A percentile compares a stretch with the other conserved stretches of the same genome.
phyloP scores from a whole-genome alignment of 2,113 vertebrate species.

The Anguilla rostrata region DNA sequence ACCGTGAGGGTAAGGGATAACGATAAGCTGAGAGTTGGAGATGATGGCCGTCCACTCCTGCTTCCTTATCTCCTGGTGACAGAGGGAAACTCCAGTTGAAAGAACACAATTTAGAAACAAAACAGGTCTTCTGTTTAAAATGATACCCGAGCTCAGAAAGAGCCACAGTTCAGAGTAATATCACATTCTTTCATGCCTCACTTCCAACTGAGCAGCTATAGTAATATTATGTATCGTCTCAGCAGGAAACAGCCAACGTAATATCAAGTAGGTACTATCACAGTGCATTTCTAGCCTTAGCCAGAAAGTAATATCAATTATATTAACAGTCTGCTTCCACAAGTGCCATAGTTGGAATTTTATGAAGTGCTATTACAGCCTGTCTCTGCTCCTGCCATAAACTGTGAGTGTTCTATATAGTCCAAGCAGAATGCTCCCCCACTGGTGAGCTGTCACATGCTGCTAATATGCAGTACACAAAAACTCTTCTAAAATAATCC shows the following conservation, averaged over 20 bases:
- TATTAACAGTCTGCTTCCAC: background rate
- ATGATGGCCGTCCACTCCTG: slow-evolving; percentile 98
- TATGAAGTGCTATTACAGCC: background rate
- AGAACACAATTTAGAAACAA: slow-evolving; percentile 20
- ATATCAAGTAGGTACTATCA: background rate
- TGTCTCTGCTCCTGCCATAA: background rate
- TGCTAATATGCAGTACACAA: slow-evolving; percentile 35
- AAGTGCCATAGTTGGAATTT: background rate
- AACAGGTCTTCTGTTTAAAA: slow-evolving; percentile 15
- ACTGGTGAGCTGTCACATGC: slow-evolving; percentile 22
- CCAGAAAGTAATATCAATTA: background rate
- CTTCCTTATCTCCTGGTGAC: slow-evolving; percentile 75
- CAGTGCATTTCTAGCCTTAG: background rate
- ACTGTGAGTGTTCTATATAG: background rate
- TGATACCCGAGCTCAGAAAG: background rate
- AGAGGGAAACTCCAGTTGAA: slow-evolving; percentile 3
- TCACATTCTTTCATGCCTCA: background rate
- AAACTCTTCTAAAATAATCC: slow-evolving; percentile 34
- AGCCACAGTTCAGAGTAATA: background rate
- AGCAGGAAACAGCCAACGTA: background rate
- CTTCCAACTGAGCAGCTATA: background rate
- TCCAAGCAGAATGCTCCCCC: slow-evolving; percentile 24
- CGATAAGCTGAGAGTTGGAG: slow-evolving; percentile 97
- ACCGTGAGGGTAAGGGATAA: slow-evolving; percentile 89
- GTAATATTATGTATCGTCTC: background rate